Evolutionary conservation across 2,888 invertebrate genomes (phyloP).

Genomic region (Apomyelois bistriatella): DNA sequence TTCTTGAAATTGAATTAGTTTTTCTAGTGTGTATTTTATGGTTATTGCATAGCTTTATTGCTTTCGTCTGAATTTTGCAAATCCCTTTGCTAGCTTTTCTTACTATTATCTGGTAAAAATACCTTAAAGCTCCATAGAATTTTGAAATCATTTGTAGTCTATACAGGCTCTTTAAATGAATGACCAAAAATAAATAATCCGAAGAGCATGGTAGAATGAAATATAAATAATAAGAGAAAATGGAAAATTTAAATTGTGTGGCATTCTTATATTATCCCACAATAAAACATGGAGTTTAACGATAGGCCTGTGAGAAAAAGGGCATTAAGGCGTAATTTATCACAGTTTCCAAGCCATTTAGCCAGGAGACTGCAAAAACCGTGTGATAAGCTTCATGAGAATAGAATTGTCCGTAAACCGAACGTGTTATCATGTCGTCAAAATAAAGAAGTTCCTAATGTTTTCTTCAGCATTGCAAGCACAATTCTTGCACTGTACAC

Average conservation of each 20-base stretch:
- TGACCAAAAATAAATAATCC: too few species aligned
- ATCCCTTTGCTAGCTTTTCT: too few species aligned
- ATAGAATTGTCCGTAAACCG: slow-evolving; percentile 52
- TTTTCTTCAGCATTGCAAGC: too few species aligned
- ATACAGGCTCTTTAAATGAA: too few species aligned
- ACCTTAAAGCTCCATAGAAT: too few species aligned
- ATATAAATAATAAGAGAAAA: background rate
- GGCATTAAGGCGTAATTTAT: slow-evolving; percentile 73
- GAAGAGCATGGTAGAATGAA: background rate
- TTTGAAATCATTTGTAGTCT: too few species aligned
- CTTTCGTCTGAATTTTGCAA: too few species aligned
- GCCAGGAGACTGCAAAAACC: slow-evolving; percentile 67
- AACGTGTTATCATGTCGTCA: slow-evolving; percentile 48
- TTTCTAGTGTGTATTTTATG: too few species aligned
- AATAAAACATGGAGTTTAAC: slow-evolving; percentile 55
- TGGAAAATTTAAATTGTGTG: background rate
- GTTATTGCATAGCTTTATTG: too few species aligned
- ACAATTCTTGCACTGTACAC: too few species aligned
- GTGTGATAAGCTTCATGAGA: slow-evolving; percentile 63
- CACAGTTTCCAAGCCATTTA: slow-evolving; percentile 74
- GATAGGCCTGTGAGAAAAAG: slow-evolving; percentile 60
- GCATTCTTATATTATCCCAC: slow-evolving; percentile 33
- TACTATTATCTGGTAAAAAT: too few species aligned
- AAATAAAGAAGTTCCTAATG: slow-evolving; percentile 15
- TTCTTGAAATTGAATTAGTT: too few species aligned